phyloP scores from a whole-genome alignment of 2,888 invertebrate species.

The Adelphocoris suturalis region DNA sequence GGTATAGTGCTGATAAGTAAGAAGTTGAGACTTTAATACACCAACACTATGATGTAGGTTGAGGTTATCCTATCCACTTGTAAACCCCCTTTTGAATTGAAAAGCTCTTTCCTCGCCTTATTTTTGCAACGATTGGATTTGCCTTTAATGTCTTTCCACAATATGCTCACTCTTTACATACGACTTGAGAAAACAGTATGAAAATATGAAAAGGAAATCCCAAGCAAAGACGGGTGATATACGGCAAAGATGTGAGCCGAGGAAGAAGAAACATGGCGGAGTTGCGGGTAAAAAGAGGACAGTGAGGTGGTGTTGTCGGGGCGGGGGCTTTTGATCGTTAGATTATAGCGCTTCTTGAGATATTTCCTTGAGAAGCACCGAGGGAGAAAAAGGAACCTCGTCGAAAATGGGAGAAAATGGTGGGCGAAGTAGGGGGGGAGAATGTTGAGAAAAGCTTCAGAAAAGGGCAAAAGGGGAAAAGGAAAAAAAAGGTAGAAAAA shows the following conservation, averaged over 20 bases:
- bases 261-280: conserved; percentile 50
- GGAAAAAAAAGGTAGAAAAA: conserved; percentile 13
- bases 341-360: conserved; percentile 60
- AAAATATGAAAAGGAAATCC: conserved; percentile 21
- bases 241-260: conserved; percentile 49
- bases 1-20: too few species aligned
- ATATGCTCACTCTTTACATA: not conserved
- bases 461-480: conserved; percentile 1
- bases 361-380: conserved; percentile 56
- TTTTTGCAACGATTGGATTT: not conserved
- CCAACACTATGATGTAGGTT: too few species aligned
- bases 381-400: conserved; percentile 60
- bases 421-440: not conserved
- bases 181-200: conserved; percentile 19
- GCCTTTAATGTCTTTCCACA: not conserved
- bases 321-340: conserved; percentile 60
- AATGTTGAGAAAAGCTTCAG: conserved; percentile 45
- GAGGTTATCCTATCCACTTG: too few species aligned
- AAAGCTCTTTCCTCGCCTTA: too few species aligned
- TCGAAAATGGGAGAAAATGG: conserved; percentile 46
- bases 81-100: too few species aligned
- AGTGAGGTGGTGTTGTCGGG: conserved; percentile 31
- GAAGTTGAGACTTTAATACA: too few species aligned
- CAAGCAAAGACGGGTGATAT: not conserved
- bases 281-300: conserved; percentile 56